These are phyloP conservation scores for Diaprepes abbreviatus DNA, from an alignment of 2,888 invertebrate genomes.

Conservation along the genomic window DNA sequence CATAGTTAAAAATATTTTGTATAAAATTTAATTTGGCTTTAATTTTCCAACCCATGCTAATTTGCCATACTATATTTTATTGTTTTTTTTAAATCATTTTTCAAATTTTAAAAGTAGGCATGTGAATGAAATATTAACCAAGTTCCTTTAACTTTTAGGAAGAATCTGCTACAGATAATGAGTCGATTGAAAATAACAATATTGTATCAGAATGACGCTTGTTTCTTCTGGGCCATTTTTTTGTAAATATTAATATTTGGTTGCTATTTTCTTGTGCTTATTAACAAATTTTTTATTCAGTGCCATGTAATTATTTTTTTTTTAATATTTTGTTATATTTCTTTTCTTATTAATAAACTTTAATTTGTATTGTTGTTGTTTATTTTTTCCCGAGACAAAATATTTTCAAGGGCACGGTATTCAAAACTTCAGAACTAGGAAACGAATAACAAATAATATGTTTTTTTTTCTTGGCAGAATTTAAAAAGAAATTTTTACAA, in stretches of 20 bases:
- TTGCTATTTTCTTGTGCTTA: slow-evolving; percentile 41
- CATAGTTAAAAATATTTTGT: too few species aligned
- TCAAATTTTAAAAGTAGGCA: too few species aligned
- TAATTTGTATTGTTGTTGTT: slow-evolving; percentile 25
- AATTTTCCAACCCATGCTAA: too few species aligned
- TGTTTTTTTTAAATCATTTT: too few species aligned
- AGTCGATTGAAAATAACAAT: slow-evolving; percentile 36
- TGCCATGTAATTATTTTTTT: slow-evolving; percentile 36
- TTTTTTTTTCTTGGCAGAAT: slow-evolving; percentile 49
- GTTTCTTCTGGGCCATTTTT: slow-evolving; percentile 34
- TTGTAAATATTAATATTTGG: slow-evolving; percentile 39
- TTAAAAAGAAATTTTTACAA: slow-evolving; percentile 50
- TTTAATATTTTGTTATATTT: slow-evolving; percentile 31
- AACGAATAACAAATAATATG: not conserved
- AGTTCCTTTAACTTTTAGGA: slow-evolving; percentile 43
- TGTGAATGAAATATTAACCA: slow-evolving; percentile 29
- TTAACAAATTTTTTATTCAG: slow-evolving; percentile 39
- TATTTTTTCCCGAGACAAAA: slow-evolving; percentile 20
- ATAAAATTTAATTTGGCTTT: too few species aligned
- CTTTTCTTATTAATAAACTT: slow-evolving; percentile 38
- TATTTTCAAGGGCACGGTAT: too few species aligned
- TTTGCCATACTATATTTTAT: too few species aligned
- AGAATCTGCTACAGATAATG: slow-evolving; percentile 33
- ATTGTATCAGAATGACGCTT: slow-evolving; percentile 31
- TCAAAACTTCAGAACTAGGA: not conserved